Conservation (phyloP, 2,888 invertebrate species). For the Chloromyia formosa region DNA sequence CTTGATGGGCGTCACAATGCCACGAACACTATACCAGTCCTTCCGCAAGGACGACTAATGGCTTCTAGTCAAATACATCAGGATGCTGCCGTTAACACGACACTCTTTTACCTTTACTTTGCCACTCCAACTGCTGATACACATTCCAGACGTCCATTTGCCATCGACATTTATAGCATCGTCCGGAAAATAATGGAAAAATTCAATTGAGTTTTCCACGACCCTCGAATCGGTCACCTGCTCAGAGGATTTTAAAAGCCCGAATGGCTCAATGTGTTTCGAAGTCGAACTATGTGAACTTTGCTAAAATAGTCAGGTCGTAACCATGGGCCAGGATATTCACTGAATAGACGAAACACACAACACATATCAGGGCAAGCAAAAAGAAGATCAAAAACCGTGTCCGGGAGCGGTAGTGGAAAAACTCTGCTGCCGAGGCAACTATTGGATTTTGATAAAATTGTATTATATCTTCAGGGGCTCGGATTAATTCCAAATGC, state of each 20-base stretch:
- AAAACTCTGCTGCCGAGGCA: background rate
- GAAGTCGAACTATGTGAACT: no score
- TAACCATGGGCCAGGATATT: no score
- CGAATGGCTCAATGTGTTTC: background rate
- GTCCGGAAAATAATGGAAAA: slow-evolving; percentile 21
- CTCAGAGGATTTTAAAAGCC: background rate
- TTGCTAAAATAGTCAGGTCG: no score
- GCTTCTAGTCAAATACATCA: slow-evolving; percentile 3
- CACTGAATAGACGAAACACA: no score
- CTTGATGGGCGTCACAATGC: no score
- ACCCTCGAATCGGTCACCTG: background rate
- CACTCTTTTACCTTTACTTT: background rate
- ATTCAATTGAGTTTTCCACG: slow-evolving; percentile 23
- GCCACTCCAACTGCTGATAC: background rate
- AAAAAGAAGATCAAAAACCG: background rate
- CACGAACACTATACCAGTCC: no score
- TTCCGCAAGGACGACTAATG: background rate
- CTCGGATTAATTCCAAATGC: slow-evolving; percentile 8
- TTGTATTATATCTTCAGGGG: slow-evolving; percentile 6
- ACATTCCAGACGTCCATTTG: background rate
- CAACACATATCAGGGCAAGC: background rate
- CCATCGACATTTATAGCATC: slow-evolving; percentile 13
- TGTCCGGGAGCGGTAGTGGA: background rate
- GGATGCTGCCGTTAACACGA: background rate
- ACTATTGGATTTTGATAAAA: slow-evolving; percentile 22